Base-by-base conservation (phyloP, 2,113 vertebrate species). In the Hypanus sabinus region DNA sequence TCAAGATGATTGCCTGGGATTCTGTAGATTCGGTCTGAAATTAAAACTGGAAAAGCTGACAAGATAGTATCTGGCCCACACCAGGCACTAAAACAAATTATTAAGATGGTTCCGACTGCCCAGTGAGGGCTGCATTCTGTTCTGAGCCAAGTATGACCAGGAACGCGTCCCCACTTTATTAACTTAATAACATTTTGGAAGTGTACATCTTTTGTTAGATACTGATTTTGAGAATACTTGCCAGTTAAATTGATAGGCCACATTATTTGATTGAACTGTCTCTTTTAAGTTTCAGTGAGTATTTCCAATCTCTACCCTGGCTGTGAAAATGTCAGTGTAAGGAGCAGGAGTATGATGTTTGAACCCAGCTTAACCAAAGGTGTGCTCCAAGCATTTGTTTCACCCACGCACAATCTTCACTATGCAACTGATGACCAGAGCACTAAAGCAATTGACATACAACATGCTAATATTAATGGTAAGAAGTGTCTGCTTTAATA, bases 271-370 rank as follows among this genome's bases (percentile, higher is more conserved):
- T 80, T 60, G 60, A 33, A 27, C 9, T 95, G 83, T 95, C 80
- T 96, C 62, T 95, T 71, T 62, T 88, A 46, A 99, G 99, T 98
- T 95, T 99, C 99, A 0, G 98, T 97, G 95, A 99, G 99, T 95
- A 99, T 98, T 96, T 97, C 97, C 5, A 99, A 99, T 96, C 96
- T 99, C 94, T 99, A 98, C 95, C 98, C 99, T 0, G 99, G 98
- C 94, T 99, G 99, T 93, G 99, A 99, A 96, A 99, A 99, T 0
- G 98, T 99, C 94, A 99, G 99, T 0, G 99, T 99, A 83, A 96
- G 98, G 94, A 99, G 99, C 94, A 98, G 99, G 90, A 99, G 98
- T 95, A 99, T 99, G 99, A 99, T 99, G 98, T 99, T 99, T 30
- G 99, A 99, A 96, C 99, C 99, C 0, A 99, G 98, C 93, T 97